Evolutionary conservation across 2,888 invertebrate species (phyloP), one percentile per base, ranked within the genome.

Genomic region (Omphaloscelis lunosa): DNA sequence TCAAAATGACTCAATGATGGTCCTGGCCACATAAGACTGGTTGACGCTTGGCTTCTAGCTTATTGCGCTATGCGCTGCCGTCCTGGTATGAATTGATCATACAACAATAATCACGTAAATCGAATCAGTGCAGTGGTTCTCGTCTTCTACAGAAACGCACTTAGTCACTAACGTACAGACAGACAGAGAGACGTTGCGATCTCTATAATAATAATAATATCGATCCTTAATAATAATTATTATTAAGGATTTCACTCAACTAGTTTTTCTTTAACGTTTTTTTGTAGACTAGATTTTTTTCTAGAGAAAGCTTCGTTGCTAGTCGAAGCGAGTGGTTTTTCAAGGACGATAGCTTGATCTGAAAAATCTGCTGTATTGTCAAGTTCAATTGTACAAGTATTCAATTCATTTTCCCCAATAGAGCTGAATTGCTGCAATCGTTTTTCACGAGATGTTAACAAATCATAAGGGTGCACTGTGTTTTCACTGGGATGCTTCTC

Each of bases 351-450:
- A 17, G 2, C 29, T 41, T 48, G n/a, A 23, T n/a, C 27, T 27
- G 11, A 11, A n/a, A 61, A 58, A 15, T 59, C 41, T 29, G 8
- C 0, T 17, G 9, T 2, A 17, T 0, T 39, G 9, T 86, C 86
- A 5, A 85, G 83, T 63, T 87, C 86, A 63, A 87, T 86, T 11
- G 58, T 79, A 56, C 71, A 86, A 29, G 69, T 65, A 6, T 77
- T 77, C 48, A 48, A 63, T 29, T 66, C 69, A 20, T 4, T 17
- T 34, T 23, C 17, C 2, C 67, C 65, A n/a, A 17, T 12, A n/a
- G 15, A 15, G 9, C 1, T 34, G 53, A 39, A 68, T 11, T 68
- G 68, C 17, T 2, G 7, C 7, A 56, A 17, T 17, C 9, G 15
- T n/a, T 53, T 53, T 11, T 53, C 68, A n/a, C 2, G 12, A n/a